phyloP scores from a whole-genome alignment of 2,113 vertebrate genomes.

The Dicrurus megarhynchus region DNA sequence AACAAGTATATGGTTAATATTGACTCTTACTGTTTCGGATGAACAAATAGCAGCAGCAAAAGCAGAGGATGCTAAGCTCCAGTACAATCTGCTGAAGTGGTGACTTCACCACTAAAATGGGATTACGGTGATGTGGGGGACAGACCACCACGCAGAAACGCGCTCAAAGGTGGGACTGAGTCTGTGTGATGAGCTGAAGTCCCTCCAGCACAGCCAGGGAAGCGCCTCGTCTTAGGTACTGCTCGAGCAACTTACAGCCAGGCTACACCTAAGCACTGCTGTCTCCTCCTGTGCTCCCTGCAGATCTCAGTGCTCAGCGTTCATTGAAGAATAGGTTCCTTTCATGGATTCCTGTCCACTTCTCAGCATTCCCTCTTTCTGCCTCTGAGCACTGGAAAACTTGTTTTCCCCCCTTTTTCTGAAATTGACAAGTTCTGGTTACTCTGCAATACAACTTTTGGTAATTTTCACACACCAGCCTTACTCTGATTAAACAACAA shows the following conservation, averaged over 20 bases:
- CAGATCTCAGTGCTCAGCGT: background rate
- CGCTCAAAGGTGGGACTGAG: background rate
- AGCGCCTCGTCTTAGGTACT: fast-evolving
- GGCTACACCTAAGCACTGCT: background rate
- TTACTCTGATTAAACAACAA: background rate
- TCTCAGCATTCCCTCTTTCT: background rate
- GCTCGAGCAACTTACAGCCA: background rate
- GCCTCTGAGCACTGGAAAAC: background rate
- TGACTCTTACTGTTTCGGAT: background rate
- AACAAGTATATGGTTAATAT: fast-evolving
- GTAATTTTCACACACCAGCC: background rate
- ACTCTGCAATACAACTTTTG: background rate
- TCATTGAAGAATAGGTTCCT: background rate
- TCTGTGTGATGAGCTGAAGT: fast-evolving
- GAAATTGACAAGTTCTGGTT: background rate
- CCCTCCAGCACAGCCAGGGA: background rate
- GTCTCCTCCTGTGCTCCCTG: background rate
- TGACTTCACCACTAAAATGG: background rate
- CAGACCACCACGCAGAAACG: background rate
- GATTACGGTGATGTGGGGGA: background rate
- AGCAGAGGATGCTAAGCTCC: background rate
- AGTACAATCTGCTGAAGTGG: background rate
- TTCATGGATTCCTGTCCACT: background rate
- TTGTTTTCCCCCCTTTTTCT: background rate
- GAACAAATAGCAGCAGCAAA: background rate